Conservation (phyloP, 2,888 invertebrate genomes). For the Eilema sororculum region DNA sequence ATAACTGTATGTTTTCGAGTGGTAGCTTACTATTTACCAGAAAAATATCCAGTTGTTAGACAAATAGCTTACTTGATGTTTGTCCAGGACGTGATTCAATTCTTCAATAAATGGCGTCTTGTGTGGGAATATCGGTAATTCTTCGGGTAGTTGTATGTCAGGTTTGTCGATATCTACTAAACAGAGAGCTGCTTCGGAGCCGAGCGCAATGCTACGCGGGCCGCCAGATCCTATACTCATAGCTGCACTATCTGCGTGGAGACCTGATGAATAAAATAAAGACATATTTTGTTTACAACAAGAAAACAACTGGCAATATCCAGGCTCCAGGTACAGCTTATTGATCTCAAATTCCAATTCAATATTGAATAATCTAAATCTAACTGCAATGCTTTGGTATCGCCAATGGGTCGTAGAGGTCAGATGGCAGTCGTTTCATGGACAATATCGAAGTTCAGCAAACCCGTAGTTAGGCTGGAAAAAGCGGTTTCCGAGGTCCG, state of each 20-base stretch:
- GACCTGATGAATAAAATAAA: conserved; percentile 69
- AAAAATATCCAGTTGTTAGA: not conserved
- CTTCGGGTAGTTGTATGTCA: conserved; percentile 97
- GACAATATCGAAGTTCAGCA: too few relatives aligned
- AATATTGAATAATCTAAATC: too few relatives aligned
- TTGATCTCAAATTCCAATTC: not conserved
- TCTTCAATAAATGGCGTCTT: conserved; percentile 95
- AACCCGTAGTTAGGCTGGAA: too few relatives aligned
- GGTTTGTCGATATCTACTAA: conserved; percentile 98
- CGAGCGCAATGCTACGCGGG: conserved; percentile 88
- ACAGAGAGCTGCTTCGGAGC: conserved; percentile 95
- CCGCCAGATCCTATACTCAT: conserved; percentile 69
- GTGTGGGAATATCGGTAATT: conserved; percentile 97
- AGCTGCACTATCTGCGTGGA: conserved; percentile 88
- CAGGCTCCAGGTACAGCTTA: not conserved
- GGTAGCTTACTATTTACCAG: too few relatives aligned
- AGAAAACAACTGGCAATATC: not conserved
- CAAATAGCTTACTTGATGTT: conserved; percentile 86
- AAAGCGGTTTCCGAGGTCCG: too few relatives aligned
- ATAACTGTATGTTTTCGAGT: too few relatives aligned
- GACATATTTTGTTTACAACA: not conserved
- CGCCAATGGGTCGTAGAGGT: too few relatives aligned
- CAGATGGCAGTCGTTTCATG: too few relatives aligned
- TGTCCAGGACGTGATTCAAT: conserved; percentile 91
- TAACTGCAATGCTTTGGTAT: too few relatives aligned